Conservation (phyloP, 2,113 vertebrate species). For the Hippocampus abdominalis region DNA sequence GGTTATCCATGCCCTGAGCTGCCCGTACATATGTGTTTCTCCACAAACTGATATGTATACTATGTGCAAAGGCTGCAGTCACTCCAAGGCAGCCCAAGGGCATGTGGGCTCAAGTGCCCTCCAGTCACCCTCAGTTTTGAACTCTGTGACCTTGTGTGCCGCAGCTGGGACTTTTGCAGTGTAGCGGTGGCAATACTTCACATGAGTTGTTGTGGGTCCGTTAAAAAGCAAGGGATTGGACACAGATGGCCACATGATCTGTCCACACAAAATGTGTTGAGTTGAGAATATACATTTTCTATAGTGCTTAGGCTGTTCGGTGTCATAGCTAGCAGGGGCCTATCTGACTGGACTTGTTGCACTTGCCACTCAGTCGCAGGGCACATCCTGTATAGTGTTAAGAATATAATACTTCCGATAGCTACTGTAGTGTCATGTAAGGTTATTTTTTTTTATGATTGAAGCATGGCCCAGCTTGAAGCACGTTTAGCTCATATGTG, state of each 20-base stretch:
- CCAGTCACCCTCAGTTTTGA: background rate
- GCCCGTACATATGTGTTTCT: slow-evolving; percentile 41
- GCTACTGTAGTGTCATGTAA: background rate
- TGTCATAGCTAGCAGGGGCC: background rate
- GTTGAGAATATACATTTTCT: background rate
- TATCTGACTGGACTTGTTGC: background rate
- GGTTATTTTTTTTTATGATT: background rate
- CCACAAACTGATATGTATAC: slow-evolving; percentile 25
- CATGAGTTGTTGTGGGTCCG: background rate
- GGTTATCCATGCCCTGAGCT: slow-evolving; percentile 45
- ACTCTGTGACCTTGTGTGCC: slow-evolving; percentile 13
- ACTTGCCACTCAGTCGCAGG: background rate
- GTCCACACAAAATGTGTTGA: background rate
- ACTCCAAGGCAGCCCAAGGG: slow-evolving; percentile 12
- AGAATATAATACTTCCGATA: background rate
- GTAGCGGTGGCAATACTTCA: background rate
- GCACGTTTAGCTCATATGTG: background rate
- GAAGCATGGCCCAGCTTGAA: background rate
- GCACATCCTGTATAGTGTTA: background rate
- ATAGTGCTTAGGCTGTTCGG: background rate
- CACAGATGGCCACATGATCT: background rate
- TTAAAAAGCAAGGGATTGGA: background rate
- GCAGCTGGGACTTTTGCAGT: background rate
- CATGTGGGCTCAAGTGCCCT: background rate
- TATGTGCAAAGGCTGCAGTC: slow-evolving; percentile 22